A percentile compares a stretch with the other conserved stretches of the same genome.
phyloP scores from a whole-genome alignment of 2,113 vertebrate genomes.

The Edolisoma coerulescens region DNA sequence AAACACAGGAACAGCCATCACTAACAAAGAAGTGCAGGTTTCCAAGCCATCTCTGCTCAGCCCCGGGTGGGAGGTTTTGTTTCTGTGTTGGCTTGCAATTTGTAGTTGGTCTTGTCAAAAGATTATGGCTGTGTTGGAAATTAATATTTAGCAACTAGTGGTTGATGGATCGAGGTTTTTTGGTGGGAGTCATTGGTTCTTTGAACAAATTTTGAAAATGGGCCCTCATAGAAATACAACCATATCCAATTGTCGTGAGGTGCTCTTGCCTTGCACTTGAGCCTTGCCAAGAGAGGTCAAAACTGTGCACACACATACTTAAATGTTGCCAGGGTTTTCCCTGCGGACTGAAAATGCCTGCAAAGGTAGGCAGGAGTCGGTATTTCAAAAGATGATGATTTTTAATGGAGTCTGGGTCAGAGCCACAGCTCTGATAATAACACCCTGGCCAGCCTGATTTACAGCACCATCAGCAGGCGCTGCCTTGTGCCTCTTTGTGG shows the following conservation, averaged over 20 bases:
- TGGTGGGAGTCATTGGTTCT: not conserved
- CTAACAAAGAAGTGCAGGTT: not conserved
- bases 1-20: not conserved
- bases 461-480: not conserved
- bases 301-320: not conserved
- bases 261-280: not conserved
- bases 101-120: not conserved
- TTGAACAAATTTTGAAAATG: not conserved
- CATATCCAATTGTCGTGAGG: not conserved
- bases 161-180: not conserved
- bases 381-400: not conserved
- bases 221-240: not conserved
- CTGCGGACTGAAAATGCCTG: not conserved
- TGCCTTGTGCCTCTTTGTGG: not conserved
- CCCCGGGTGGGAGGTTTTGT: accelerated
- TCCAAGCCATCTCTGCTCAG: not conserved
- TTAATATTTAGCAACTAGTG: not conserved
- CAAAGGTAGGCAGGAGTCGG: not conserved
- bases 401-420: not conserved
- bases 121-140: not conserved
- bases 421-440: not conserved
- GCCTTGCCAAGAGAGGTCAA: not conserved
- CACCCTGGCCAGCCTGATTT: not conserved
- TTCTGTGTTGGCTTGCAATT: not conserved
- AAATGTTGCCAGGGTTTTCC: not conserved